Conservation (phyloP, 2,797 vertebrate genomes). For the Sylvilagus floridanus region DNA sequence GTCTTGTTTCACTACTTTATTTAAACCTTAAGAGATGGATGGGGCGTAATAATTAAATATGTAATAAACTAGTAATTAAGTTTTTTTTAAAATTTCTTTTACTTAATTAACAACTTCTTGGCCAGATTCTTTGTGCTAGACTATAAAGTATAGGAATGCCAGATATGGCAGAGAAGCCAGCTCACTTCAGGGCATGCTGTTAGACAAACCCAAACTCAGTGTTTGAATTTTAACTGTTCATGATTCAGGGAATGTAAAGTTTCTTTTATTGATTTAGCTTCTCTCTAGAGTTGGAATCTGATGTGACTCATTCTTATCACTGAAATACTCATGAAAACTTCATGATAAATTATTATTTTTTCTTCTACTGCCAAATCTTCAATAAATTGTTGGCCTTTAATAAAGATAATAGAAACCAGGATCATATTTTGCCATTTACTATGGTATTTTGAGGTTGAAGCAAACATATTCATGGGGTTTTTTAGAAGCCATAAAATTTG, state of each 20-base stretch:
- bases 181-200: background rate
- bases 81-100: background rate
- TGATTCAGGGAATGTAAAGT: background rate
- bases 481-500: background rate
- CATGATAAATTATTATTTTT: background rate
- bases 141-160: background rate
- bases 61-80: background rate
- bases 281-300: background rate
- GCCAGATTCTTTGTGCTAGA: background rate
- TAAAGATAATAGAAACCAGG: background rate
- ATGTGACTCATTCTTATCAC: background rate
- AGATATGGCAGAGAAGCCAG: background rate
- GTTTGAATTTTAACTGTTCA: background rate
- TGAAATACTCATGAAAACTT: background rate
- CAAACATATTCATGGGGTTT: background rate
- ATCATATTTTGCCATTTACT: background rate
- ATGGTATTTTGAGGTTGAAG: background rate
- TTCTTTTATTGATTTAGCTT: background rate
- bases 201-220: background rate
- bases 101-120: background rate
- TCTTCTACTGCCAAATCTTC: conserved; percentile 21
- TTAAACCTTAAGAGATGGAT: background rate
- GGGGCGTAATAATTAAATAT: background rate
- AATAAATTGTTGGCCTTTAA: background rate
- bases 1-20: background rate